phyloP scores from a whole-genome alignment of 2,113 vertebrate genomes.

The Platichthys flesus region DNA sequence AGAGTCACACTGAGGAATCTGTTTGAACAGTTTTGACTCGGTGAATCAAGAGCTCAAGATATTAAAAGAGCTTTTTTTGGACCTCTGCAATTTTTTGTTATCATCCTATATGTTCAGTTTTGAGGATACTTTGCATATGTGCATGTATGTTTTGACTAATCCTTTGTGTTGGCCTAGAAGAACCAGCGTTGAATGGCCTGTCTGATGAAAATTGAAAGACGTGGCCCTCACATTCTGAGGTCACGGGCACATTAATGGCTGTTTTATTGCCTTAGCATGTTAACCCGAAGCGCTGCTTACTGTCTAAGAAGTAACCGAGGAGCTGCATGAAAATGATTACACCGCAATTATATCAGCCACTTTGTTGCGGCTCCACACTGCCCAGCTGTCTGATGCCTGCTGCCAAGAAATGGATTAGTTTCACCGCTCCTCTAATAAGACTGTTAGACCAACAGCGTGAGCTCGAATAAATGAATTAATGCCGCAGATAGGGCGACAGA shows the following conservation, averaged over 20 bases:
- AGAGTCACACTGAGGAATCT: background rate
- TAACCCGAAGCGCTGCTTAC: conserved; percentile 41
- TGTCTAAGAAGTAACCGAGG: conserved; percentile 8
- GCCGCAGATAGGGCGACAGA: conserved; percentile 42
- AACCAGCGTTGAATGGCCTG: conserved; percentile 6
- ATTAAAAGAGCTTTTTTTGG: background rate
- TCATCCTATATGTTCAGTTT: background rate
- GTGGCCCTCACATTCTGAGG: conserved; percentile 27
- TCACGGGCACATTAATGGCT: conserved; percentile 37
- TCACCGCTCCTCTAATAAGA: conserved; percentile 54
- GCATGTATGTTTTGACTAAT: background rate
- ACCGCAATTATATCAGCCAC: conserved; percentile 46
- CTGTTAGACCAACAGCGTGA: conserved; percentile 50
- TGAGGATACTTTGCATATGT: background rate
- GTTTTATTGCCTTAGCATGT: conserved; percentile 45
- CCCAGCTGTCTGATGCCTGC: conserved; percentile 55
- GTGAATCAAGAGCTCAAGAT: conserved; percentile 3
- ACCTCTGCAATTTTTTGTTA: background rate
- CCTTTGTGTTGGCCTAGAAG: background rate
- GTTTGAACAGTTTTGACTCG: background rate
- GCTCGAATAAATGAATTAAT: conserved; percentile 51
- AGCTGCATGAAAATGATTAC: conserved; percentile 62
- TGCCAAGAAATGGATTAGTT: conserved; percentile 61
- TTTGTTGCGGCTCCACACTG: conserved; percentile 41
- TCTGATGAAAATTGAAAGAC: conserved; percentile 30